Percentiles rank a stretch among this genome's conserved stretches.
These are phyloP conservation scores for Perodicticus potto DNA, from an alignment of 2,797 vertebrate genomes.

Conservation along the genomic window DNA sequence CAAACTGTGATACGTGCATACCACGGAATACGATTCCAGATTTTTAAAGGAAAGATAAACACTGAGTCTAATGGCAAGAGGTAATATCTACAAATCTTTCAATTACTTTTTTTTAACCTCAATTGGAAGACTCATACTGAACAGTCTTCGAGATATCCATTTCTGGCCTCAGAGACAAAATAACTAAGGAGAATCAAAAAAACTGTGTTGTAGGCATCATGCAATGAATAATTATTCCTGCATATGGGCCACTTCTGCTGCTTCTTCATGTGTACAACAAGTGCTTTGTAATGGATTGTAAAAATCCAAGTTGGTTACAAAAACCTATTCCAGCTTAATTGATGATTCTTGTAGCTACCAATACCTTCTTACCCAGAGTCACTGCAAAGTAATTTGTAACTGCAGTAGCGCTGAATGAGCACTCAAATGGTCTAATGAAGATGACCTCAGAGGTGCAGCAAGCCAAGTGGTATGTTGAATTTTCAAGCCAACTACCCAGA, in stretches of 20 bases:
- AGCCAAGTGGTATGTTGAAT: not conserved
- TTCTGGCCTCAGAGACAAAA: not conserved
- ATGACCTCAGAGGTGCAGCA: not conserved
- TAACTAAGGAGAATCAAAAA: not conserved
- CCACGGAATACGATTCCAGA: not conserved
- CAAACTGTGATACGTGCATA: too few relatives aligned
- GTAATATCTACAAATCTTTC: not conserved
- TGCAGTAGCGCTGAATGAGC: not conserved
- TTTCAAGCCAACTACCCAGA: not conserved
- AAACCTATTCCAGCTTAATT: not conserved
- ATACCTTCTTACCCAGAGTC: not conserved
- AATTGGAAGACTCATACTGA: not conserved
- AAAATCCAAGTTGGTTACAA: not conserved
- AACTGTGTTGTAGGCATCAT: not conserved
- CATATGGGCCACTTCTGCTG: not conserved
- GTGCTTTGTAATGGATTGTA: not conserved
- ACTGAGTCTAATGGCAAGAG: not conserved
- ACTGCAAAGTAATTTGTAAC: not conserved
- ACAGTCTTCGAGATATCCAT: not conserved
- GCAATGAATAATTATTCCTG: not conserved
- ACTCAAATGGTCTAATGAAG: not conserved
- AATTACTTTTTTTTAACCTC: not conserved
- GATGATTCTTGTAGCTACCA: slow-evolving; percentile 28
- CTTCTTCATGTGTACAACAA: slow-evolving; percentile 14
- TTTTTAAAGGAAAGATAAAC: slow-evolving; percentile 37